These are phyloP conservation scores for Chiloscyllium plagiosum DNA, from an alignment of 2,113 vertebrate genomes.

Conservation along the genomic window DNA sequence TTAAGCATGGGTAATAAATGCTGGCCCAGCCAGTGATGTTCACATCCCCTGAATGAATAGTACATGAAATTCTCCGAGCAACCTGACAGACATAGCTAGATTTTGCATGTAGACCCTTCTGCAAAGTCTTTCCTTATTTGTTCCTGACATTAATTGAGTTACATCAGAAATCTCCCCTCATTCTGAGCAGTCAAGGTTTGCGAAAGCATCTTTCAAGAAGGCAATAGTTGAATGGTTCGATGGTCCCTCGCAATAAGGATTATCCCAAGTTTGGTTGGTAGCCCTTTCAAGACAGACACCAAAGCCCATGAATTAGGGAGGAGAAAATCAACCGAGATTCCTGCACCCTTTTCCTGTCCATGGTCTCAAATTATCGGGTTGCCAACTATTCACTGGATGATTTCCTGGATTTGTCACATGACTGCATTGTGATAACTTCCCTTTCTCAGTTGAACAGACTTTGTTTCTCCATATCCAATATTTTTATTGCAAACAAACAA, in stretches of 20 bases:
- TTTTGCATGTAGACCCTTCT: background rate
- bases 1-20: too few species aligned
- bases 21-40: too few species aligned
- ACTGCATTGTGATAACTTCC: background rate
- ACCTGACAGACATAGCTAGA: background rate
- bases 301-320: background rate
- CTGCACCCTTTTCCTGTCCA: background rate
- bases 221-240: background rate
- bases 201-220: background rate
- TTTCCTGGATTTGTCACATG: background rate
- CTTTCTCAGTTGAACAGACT: background rate
- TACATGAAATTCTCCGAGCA: too few species aligned
- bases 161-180: background rate
- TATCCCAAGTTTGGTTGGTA: background rate
- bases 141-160: background rate
- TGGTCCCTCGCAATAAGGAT: background rate
- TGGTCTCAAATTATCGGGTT: background rate
- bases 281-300: background rate
- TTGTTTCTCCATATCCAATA: background rate
- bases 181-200: background rate
- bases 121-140: background rate
- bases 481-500: background rate
- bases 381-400: background rate
- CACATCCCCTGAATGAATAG: too few species aligned
- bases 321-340: background rate